Evolutionary conservation across 2,113 vertebrate genomes (phyloP), one percentile per base, ranked within the genome.

Genomic region (Pimephales promelas): DNA sequence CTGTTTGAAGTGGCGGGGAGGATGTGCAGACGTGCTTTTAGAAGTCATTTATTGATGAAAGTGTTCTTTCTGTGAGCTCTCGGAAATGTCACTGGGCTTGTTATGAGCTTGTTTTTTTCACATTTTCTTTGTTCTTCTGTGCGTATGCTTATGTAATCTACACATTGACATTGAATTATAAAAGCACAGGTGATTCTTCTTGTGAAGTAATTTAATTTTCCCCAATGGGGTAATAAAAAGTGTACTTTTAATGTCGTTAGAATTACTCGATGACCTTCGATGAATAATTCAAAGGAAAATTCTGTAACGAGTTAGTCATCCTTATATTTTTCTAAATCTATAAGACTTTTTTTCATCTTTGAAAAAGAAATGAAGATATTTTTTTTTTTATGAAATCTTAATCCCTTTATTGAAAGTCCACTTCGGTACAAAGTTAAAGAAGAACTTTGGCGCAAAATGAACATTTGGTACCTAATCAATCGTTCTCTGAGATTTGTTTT

Each of bases 31-130:
- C 28, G 40, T 82, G 78, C 75, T 81, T 81, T 70, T 56, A 81
- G 45, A 54, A 52, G 64, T 81, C 62, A 68, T 68, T 81, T 81
- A 68, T 81, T 81, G 79, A 81, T 70, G 61, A 80, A 80, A 22
- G 61, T 13, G 26, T 66, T 54, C 40, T 34, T 59, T 64, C 57
- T 62, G n/a, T 62, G 36, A 61, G 76, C 56, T 57, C 40, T n/a
- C 20, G 10, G 16, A 80, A 47, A 68, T 80, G 61, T 34, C 43
- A 47, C 61, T 52, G 28, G 45, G 78, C 79, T 81, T 81, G 79
- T 81, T 54, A 34, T 47, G 40, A 49, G 61, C 26, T 66, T 62
- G 57, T 18, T 64, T 79, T 64, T 79, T 49, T 49, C 40, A 31
- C 8, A 47, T 47, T 71, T 74, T 52, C 72, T 77, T 77, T 77